A percentile compares a stretch with the other conserved stretches of the same genome.
These are phyloP conservation scores for Orbicella faveolata DNA, from an alignment of 64 coral and sea anemone genomes.

Conservation along the genomic window DNA sequence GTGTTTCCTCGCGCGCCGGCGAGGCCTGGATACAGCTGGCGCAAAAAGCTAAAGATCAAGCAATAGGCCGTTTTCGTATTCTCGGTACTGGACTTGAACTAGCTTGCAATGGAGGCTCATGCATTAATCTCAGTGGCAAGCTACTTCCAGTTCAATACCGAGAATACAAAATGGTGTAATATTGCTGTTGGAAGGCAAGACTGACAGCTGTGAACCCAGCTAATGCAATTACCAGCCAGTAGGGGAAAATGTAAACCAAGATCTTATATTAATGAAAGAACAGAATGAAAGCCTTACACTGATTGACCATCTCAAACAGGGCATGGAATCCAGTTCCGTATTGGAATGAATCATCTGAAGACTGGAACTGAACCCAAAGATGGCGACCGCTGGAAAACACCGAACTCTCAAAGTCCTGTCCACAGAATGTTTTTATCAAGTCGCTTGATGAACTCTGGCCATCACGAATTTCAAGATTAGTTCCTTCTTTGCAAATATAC, in stretches of 20 bases:
- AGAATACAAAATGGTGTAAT: neutral
- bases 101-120: neutral
- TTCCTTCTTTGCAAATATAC: neutral
- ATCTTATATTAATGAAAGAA: too few relatives aligned
- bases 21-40: too few relatives aligned
- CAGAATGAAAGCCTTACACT: neutral
- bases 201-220: too few relatives aligned
- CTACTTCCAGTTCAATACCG: neutral
- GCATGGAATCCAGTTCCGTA: conserved; percentile 11
- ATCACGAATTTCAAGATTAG: conserved; percentile 46
- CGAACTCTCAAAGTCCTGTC: neutral
- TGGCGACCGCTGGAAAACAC: conserved; percentile 51
- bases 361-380: conserved; percentile 44
- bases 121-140: neutral
- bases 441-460: conserved; percentile 21
- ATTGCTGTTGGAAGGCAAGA: too few relatives aligned
- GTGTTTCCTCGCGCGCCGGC: too few relatives aligned
- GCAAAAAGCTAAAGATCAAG: too few relatives aligned
- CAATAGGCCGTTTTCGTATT: too few relatives aligned
- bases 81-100: too few relatives aligned
- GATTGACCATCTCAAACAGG: conserved; percentile 4
- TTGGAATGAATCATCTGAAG: neutral
- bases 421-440: conserved; percentile 27
- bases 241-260: too few relatives aligned
- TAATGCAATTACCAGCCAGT: too few relatives aligned